Evolutionary conservation across 2,113 vertebrate species (phyloP).

Genomic region (Stictonetta naevosa): DNA sequence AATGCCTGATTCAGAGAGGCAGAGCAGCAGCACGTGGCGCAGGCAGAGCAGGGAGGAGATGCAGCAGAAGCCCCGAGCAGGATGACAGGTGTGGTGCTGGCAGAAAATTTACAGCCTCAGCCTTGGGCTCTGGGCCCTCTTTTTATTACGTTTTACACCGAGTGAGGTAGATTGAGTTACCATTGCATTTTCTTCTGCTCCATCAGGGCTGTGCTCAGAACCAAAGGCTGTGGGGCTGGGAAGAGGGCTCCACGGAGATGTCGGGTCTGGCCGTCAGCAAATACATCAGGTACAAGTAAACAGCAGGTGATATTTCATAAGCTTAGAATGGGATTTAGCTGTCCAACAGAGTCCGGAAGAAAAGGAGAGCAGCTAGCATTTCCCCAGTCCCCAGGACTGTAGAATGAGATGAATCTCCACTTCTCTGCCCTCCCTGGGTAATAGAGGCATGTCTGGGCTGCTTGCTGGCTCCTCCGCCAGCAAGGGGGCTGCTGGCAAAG

Average conservation of each 20-base stretch:
- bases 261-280: neutral
- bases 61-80: neutral
- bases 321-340: slow-evolving; percentile 43
- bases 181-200: neutral
- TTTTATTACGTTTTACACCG: slow-evolving; percentile 21
- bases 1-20: neutral
- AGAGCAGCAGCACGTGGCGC: neutral
- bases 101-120: slow-evolving; percentile 2
- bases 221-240: neutral
- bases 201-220: neutral
- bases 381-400: neutral
- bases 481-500: neutral
- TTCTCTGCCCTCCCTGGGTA: neutral
- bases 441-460: neutral
- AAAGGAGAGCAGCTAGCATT: neutral
- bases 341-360: neutral
- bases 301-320: slow-evolving; percentile 4
- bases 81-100: neutral
- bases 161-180: neutral
- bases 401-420: neutral
- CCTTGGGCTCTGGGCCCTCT: neutral
- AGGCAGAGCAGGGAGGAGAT: neutral
- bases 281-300: neutral
- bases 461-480: neutral
- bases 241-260: neutral